These are phyloP conservation scores for Cephus spinipes DNA, from an alignment of 2,888 invertebrate genomes.

Conservation along the genomic window DNA sequence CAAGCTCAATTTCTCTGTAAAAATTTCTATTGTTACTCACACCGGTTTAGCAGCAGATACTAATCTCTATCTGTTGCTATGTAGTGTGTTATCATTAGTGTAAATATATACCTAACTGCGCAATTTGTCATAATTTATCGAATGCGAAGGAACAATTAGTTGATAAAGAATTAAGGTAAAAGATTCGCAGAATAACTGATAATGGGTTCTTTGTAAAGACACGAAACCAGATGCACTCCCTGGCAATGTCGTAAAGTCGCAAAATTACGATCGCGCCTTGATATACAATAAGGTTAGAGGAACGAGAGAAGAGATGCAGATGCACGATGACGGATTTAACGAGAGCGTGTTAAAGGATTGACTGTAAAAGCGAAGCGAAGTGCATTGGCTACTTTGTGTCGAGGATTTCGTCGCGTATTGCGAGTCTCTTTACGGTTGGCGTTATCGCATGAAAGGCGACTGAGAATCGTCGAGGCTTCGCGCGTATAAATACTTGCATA, in stretches of 20 bases:
- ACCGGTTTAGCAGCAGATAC: background rate
- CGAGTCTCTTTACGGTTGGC: background rate
- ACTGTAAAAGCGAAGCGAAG: background rate
- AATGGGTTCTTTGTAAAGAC: background rate
- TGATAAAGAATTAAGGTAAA: background rate
- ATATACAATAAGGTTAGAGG: background rate
- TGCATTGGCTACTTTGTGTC: background rate
- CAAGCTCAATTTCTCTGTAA: no score
- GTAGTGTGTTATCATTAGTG: background rate
- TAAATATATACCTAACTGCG: background rate
- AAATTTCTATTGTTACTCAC: background rate
- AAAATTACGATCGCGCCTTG: background rate
- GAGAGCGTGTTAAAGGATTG: background rate
- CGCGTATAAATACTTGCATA: background rate
- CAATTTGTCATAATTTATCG: background rate
- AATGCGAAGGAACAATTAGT: background rate
- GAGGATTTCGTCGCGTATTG: background rate
- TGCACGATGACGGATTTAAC: background rate
- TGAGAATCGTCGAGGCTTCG: background rate
- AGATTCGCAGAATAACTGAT: background rate
- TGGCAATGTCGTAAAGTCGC: background rate
- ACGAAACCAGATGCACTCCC: background rate
- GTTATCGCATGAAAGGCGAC: background rate
- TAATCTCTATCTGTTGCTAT: no score
- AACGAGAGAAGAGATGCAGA: background rate